phyloP scores from a whole-genome alignment of 37 sponge, comb jelly and placozoan species.

The Eunapius fragilis region DNA sequence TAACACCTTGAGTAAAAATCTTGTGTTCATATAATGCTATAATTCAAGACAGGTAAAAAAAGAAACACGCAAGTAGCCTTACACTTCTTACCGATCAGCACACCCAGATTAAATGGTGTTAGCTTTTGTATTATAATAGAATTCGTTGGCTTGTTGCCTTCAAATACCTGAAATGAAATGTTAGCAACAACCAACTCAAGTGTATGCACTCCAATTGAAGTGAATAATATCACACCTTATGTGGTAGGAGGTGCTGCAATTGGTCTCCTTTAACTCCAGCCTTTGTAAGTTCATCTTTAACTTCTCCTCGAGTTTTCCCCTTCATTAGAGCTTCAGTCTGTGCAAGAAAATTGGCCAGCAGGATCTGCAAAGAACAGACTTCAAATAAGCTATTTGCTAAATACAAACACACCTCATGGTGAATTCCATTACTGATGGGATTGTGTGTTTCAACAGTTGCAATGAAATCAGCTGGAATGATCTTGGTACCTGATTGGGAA shows the following conservation, averaged over 20 bases:
- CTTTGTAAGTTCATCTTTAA: constrained; percentile 73
- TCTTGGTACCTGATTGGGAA: constrained; percentile 80
- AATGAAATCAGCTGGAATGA: constrained; percentile 98
- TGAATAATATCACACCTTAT: constrained; percentile 84
- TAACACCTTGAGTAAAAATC: constrained; percentile 98
- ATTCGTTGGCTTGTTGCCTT: constrained; percentile 97
- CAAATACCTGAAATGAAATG: constrained; percentile 75
- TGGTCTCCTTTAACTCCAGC: constrained; percentile 65
- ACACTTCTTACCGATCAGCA: constrained; percentile 79
- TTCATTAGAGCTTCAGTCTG: constrained; percentile 98
- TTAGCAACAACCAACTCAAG: not conserved
- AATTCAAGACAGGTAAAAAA: too few species aligned
- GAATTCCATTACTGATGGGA: constrained; percentile 82
- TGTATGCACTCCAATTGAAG: not conserved
- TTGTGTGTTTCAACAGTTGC: constrained; percentile 94
- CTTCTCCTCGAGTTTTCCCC: constrained; percentile 93
- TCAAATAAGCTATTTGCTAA: not conserved
- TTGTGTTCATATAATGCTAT: constrained; percentile 99
- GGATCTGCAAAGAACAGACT: constrained; percentile 71
- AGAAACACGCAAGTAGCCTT: too few species aligned
- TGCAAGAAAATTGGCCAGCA: constrained; percentile 96
- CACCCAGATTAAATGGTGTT: constrained; percentile 91
- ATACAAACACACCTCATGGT: constrained; percentile 86
- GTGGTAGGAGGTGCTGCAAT: constrained; percentile 78
- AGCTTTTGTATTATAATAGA: constrained; percentile 90